Percentiles rank a stretch among this genome's conserved stretches.
Evolutionary conservation across 1,140 invertebrate genomes (phyloP).

Genomic region (Wasmannia auropunctata): DNA sequence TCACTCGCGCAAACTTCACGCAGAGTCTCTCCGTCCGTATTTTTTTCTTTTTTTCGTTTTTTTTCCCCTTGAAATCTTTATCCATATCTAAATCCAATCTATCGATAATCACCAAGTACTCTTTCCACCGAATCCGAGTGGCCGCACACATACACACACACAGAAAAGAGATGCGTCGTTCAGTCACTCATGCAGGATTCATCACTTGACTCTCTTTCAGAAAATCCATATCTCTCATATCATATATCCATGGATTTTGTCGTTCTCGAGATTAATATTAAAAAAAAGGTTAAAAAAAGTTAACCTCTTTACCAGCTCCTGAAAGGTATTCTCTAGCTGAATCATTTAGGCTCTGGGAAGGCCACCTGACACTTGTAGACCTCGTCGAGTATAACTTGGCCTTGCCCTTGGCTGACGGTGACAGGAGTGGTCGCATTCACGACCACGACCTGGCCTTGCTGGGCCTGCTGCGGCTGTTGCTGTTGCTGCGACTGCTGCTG

Average conservation of each 20-base stretch:
- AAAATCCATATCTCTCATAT: not conserved
- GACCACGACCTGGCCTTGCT: slow-evolving; percentile 83
- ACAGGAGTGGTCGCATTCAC: slow-evolving; percentile 83
- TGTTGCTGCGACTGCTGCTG: slow-evolving; percentile 80
- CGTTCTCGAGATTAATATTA: slow-evolving; percentile 52
- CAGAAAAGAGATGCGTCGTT: slow-evolving; percentile 32
- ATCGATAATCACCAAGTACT: slow-evolving; percentile 55
- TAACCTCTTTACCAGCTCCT: slow-evolving; percentile 74
- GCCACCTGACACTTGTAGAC: slow-evolving; percentile 86
- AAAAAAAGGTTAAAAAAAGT: slow-evolving; percentile 70
- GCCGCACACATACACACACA: slow-evolving; percentile 22
- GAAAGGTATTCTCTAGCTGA: slow-evolving; percentile 78
- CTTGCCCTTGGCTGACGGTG: slow-evolving; percentile 83
- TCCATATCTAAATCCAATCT: slow-evolving; percentile 49
- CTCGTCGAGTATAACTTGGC: slow-evolving; percentile 84
- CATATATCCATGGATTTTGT: slow-evolving; percentile 55
- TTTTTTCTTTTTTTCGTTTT: slow-evolving; percentile 11
- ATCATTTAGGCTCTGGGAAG: slow-evolving; percentile 86
- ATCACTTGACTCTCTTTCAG: slow-evolving; percentile 36
- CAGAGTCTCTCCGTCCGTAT: slow-evolving; percentile 56
- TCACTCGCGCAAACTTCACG: slow-evolving; percentile 55
- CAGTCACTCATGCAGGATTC: slow-evolving; percentile 49
- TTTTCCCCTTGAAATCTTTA: slow-evolving; percentile 24
- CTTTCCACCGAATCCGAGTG: slow-evolving; percentile 49
- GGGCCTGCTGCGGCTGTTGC: slow-evolving; percentile 76